Conservation (phyloP, 2,113 vertebrate genomes). For the Trichomycterus rosablanca region DNA sequence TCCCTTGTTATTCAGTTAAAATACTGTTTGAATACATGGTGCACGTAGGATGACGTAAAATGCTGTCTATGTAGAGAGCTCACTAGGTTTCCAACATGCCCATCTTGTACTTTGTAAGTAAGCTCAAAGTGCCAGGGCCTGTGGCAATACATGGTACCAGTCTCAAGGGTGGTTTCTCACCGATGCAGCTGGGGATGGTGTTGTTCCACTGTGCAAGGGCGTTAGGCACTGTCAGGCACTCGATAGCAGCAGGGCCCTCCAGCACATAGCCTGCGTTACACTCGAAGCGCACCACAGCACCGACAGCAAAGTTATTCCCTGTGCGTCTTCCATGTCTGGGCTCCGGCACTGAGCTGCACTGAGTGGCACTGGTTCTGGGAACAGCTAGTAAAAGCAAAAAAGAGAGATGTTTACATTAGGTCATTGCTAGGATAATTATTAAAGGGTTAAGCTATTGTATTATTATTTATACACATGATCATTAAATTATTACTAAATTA, state of each 20-base stretch:
- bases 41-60: too few relatives aligned
- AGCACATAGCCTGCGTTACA: slow-evolving; percentile 86
- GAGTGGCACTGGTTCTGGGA: slow-evolving; percentile 89
- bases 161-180: slow-evolving; percentile 59
- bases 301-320: slow-evolving; percentile 90
- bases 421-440: too few relatives aligned
- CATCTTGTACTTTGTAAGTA: too few relatives aligned
- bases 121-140: neutral
- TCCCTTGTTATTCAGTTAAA: too few relatives aligned
- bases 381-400: slow-evolving; percentile 70
- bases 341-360: slow-evolving; percentile 95
- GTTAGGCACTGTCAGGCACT: slow-evolving; percentile 89
- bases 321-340: slow-evolving; percentile 86
- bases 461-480: too few relatives aligned
- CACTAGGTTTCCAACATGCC: too few relatives aligned
- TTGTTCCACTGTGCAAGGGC: slow-evolving; percentile 94
- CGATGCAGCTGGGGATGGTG: slow-evolving; percentile 85
- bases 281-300: slow-evolving; percentile 84
- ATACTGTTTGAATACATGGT: too few relatives aligned
- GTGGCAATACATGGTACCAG: slow-evolving; percentile 12
- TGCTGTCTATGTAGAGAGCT: too few relatives aligned
- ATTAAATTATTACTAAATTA: too few relatives aligned
- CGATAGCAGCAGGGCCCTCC: slow-evolving; percentile 78
- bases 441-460: too few relatives aligned
- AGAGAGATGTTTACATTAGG: neutral